Conservation (phyloP, 1,140 invertebrate species). For the Drosophila pruinosa region DNA sequence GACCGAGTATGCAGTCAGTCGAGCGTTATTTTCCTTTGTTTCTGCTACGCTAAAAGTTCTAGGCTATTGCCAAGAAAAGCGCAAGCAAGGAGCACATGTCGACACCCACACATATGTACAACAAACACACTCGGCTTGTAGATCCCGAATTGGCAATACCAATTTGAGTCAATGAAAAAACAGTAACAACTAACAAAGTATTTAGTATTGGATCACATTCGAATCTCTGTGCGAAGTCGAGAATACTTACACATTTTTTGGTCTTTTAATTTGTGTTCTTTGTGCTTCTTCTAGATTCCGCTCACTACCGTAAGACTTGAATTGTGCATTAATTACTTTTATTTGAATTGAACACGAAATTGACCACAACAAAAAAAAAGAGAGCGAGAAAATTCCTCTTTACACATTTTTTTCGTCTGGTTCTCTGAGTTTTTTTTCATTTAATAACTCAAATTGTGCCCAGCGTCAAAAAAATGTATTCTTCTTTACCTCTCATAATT, state of each 20-base stretch:
- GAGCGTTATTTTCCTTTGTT: background rate
- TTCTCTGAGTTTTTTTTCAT: slow-evolving; percentile 28
- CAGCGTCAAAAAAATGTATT: slow-evolving; percentile 35
- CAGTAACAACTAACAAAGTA: slow-evolving; percentile 13
- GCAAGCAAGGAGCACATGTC: slow-evolving; percentile 24
- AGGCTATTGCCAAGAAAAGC: slow-evolving; percentile 13
- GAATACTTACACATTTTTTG: slow-evolving; percentile 57
- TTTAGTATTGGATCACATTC: slow-evolving; percentile 6
- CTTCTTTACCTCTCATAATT: slow-evolving; percentile 27
- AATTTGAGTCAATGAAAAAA: slow-evolving; percentile 51
- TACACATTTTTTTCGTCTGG: slow-evolving; percentile 7
- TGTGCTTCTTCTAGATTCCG: slow-evolving; percentile 79
- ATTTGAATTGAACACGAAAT: slow-evolving; percentile 78
- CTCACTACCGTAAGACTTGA: slow-evolving; percentile 76
- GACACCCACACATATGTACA: background rate
- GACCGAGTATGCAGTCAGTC: background rate
- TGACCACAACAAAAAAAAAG: slow-evolving; percentile 31
- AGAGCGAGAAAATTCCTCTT: slow-evolving; percentile 15
- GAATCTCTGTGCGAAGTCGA: background rate
- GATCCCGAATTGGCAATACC: slow-evolving; percentile 53
- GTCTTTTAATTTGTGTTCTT: slow-evolving; percentile 77
- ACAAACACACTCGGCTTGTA: background rate
- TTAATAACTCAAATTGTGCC: slow-evolving; percentile 20
- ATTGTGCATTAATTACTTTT: slow-evolving; percentile 79
- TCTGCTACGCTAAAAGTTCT: background rate